These are phyloP conservation scores for Seira sanloemensis DNA, from an alignment of 2,888 invertebrate species.

Conservation along the genomic window DNA sequence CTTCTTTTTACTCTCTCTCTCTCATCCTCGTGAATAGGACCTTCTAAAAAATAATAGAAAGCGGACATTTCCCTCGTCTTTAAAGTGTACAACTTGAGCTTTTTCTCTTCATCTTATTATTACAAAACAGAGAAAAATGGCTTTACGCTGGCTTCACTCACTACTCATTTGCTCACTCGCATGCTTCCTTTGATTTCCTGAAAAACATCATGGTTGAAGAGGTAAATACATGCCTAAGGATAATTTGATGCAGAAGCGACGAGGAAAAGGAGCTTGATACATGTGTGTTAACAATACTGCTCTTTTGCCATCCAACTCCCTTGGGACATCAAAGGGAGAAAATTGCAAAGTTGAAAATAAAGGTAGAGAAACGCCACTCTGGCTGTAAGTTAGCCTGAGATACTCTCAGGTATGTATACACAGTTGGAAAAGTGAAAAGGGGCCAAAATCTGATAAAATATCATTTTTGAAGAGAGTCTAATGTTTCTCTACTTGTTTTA, in stretches of 20 bases:
- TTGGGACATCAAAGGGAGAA: background rate
- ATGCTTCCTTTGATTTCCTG: background rate
- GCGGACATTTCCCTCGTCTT: too few species aligned
- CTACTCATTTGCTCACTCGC: background rate
- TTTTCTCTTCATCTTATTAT: background rate
- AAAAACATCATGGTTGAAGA: background rate
- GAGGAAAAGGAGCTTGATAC: background rate
- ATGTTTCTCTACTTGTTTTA: too few species aligned
- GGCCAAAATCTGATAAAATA: too few species aligned
- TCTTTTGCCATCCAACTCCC: background rate
- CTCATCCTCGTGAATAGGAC: too few species aligned
- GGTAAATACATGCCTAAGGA: background rate
- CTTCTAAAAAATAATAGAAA: too few species aligned
- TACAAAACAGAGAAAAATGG: too few species aligned
- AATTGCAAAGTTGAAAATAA: background rate
- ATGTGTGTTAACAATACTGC: background rate
- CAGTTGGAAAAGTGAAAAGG: too few species aligned
- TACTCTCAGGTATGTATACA: too few species aligned
- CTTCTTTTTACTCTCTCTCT: too few species aligned
- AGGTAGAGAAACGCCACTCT: background rate
- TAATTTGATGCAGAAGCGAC: background rate
- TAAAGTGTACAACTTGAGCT: too few species aligned
- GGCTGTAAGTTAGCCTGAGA: too few species aligned
- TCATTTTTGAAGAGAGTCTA: too few species aligned
- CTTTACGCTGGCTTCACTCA: background rate